Base-by-base conservation (phyloP, 1,140 invertebrate genomes). In the Drosophila ambigua region DNA sequence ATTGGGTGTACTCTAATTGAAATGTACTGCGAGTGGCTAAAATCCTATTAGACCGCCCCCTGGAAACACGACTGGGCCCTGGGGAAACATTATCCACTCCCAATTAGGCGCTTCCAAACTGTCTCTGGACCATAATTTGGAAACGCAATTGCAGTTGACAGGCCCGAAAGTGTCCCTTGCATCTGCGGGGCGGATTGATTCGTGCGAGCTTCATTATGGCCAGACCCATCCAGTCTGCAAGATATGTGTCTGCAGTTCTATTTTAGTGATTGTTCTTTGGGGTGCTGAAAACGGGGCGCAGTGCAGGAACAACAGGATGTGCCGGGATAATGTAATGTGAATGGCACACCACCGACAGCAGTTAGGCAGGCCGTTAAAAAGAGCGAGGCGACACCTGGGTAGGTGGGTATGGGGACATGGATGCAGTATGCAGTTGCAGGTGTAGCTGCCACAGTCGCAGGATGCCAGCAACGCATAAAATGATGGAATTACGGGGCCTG, bases 1-100 rank as follows among this genome's bases (percentile, higher is more conserved):
- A 50, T 44, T 31, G 53, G 50, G 63, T 50, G 63, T 50, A 55
- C 68, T 59, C 83, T 88, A 87, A 87, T 87, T 87, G 82, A 88
- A 88, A 88, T 83, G 79, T 74, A 87, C 61, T 69, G 82, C 53
- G 57, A 59, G 59, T 35, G 63, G 44, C 73, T 39, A 52, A 82
- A 88, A 87, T 88, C 63, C 71, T 75, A 88, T 87, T 87, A 88
- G 71, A 63, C 26, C 31, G 16, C 51, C n/a, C 26, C 15, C 26
- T 45, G 50, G 58, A 69, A 65, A 67, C 64, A 55, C 61, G 48
- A 28, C 39, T 31, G 35, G 64, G 60, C 78, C 68, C 59, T 24
- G 20, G 74, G 65, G 57, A 24, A 39, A 44, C 57, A 80, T 79
- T 80, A 43, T 26, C 31, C 28, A 15, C 26, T 58, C 35, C 53